Percentiles rank a stretch among this genome's conserved stretches.
Conservation (phyloP, 2,797 vertebrate species). For the Liasis olivaceus region DNA sequence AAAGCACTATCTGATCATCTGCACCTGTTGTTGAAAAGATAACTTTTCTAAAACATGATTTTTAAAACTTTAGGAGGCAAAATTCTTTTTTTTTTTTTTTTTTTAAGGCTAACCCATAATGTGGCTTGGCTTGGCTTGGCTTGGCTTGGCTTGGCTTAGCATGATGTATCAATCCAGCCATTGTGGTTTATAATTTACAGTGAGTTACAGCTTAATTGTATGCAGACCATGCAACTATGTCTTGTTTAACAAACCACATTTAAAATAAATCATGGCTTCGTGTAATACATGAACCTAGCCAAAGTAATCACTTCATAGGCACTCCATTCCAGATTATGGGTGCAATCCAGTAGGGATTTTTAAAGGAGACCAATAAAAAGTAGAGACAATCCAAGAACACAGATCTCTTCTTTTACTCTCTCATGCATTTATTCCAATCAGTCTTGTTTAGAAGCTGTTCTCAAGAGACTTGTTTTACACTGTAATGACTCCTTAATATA, state of each 20-base stretch:
- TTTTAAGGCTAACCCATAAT: background rate
- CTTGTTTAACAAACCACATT: background rate
- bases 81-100: background rate
- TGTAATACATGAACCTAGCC: background rate
- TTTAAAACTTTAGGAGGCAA: background rate
- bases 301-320: background rate
- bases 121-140: no score
- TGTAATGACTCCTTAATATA: background rate
- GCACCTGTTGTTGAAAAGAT: no score
- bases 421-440: background rate
- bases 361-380: background rate
- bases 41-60: background rate
- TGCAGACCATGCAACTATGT: background rate
- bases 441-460: background rate
- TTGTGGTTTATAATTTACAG: background rate
- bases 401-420: background rate
- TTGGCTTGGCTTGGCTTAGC: background rate
- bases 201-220: background rate
- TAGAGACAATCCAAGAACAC: background rate
- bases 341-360: background rate
- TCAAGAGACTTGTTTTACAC: background rate
- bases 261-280: background rate
- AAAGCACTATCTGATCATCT: background rate
- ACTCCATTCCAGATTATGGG: background rate
- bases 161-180: background rate